These are phyloP conservation scores for Parapsyche elsis DNA, from an alignment of 1,140 invertebrate genomes.

Conservation along the genomic window DNA sequence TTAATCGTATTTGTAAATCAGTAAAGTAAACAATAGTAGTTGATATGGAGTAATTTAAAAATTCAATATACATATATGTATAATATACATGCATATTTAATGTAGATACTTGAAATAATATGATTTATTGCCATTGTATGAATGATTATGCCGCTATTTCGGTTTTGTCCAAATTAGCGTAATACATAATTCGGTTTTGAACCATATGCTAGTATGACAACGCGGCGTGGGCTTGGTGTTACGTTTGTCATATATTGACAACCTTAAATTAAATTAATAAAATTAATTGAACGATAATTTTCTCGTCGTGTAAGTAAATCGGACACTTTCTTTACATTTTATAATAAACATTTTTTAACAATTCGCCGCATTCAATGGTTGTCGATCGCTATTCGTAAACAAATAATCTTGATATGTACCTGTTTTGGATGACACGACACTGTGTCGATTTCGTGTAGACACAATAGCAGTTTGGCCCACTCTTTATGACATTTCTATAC, in stretches of 20 bases:
- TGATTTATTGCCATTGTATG: no score
- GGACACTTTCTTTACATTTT: no score
- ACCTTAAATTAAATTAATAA: neutral
- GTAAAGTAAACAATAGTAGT: no score
- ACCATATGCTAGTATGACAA: no score
- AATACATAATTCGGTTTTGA: neutral
- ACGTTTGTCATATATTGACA: neutral
- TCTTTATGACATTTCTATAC: neutral
- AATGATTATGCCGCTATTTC: neutral
- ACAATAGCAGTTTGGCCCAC: constrained; percentile 30
- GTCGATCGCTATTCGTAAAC: constrained; percentile 26
- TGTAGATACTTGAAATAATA: no score
- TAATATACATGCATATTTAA: neutral
- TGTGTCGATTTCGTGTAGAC: constrained; percentile 21
- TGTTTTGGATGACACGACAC: constrained; percentile 22
- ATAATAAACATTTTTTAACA: no score
- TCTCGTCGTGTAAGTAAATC: no score
- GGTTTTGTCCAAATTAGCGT: neutral
- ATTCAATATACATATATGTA: no score
- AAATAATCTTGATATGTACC: constrained; percentile 4
- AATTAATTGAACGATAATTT: no score
- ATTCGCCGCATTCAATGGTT: no score
- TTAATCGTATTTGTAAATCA: no score
- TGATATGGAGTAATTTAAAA: no score
- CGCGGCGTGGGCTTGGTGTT: neutral